A percentile compares a stretch with the other conserved stretches of the same genome.
phyloP scores from a whole-genome alignment of 2,888 invertebrate genomes.

The Hedya salicella region DNA sequence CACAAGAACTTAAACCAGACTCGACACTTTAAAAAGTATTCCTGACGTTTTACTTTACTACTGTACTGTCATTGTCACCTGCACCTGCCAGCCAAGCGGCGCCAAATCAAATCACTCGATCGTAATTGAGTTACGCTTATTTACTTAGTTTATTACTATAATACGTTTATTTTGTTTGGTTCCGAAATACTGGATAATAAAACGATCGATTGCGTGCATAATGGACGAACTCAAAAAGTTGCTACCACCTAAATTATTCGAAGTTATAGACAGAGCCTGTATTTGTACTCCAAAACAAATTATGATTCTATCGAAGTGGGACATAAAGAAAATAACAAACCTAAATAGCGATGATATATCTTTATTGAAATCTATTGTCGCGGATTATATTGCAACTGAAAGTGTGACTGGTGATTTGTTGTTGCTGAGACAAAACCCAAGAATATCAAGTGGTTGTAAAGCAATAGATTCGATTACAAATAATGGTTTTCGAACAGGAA shows the following conservation, averaged over 20 bases:
- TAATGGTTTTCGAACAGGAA: constrained; percentile 88
- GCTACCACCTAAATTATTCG: constrained; percentile 64
- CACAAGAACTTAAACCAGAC: neutral
- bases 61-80: neutral
- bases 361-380: constrained; percentile 63
- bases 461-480: constrained; percentile 84
- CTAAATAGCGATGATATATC: constrained; percentile 64
- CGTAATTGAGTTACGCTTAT: neutral
- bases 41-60: neutral
- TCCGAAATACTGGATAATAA: neutral
- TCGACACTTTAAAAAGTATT: neutral
- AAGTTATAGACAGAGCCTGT: constrained; percentile 64
- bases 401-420: constrained; percentile 56
- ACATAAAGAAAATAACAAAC: constrained; percentile 71
- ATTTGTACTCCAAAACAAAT: constrained; percentile 68
- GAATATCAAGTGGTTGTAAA: constrained; percentile 83
- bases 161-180: too few relatives aligned
- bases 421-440: constrained; percentile 50
- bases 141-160: neutral
- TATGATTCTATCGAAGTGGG: constrained; percentile 64
- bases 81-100: neutral
- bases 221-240: constrained; percentile 44
- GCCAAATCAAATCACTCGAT: neutral
- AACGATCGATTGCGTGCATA: neutral
- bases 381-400: constrained; percentile 56